Evolutionary conservation across 1,140 invertebrate genomes (phyloP), one percentile per base, ranked within the genome.

Genomic region (Drosophila sulfurigaster): DNA sequence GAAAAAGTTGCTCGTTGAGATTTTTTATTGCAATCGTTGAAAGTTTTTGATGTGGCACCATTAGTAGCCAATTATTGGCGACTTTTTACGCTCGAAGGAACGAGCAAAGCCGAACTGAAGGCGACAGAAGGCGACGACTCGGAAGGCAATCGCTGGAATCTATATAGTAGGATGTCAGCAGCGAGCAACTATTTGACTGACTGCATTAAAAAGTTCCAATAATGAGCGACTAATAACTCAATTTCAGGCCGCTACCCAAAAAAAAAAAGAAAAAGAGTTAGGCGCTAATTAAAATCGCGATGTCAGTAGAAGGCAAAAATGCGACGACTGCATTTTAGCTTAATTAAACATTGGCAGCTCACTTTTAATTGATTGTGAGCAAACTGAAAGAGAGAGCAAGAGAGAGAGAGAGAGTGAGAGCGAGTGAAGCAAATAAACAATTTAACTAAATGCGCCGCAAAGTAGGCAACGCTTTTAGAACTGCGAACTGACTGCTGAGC

Each of bases 381-480:
- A 85, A 89, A 81, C 81, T 88, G 85, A 81, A 82, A 81, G 48
- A 30, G 13, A 16, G 20, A 4, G 4, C 62, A 35, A 8, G 10
- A 38, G 5, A 8, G 6, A 2, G 20, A 28, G 25, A 32, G 66
- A 30, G 20, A 32, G 79, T 45, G 66, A 43, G 71, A 69, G 13
- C 3, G 52, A 25, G 68, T 1, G 28, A 5, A 16, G 75, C 78
- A 89, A 88, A 88, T 89, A 89, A 89, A 89, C 85, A 89, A 90
- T 89, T 89, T 85, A 89, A 85, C 81, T 89, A 89, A 89, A 89
- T 89, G 85, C 85, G 78, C 85, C 83, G 74, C 83, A 88, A 88
- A 88, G 85, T 88, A 82, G 83, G 85, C 83, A 88, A 75, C 75
- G 70, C 52, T 32, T 71, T 76, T 54, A 59, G 65, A 62, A 43